Conservation (phyloP, 2,888 invertebrate species). For the Leistus spinibarbis region DNA sequence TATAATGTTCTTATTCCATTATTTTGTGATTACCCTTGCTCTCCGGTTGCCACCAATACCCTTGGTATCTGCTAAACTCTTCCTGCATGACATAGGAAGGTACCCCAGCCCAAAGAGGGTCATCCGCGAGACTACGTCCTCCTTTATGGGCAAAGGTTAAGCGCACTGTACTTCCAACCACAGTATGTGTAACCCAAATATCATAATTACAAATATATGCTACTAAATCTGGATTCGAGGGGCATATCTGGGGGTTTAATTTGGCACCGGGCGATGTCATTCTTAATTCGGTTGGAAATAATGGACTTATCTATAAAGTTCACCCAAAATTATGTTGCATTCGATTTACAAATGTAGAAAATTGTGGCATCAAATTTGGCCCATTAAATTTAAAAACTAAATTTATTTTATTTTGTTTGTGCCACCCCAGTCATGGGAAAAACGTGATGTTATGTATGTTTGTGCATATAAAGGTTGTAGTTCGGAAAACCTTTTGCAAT, state of each 20-base stretch:
- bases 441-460: too few relatives aligned
- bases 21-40: conserved; percentile 60
- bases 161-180: conserved; percentile 71
- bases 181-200: conserved; percentile 82
- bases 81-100: conserved; percentile 99
- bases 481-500: too few relatives aligned
- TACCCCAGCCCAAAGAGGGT: conserved; percentile 90
- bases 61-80: conserved; percentile 94
- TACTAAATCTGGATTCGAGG: conserved; percentile 77
- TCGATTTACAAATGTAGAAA: background rate
- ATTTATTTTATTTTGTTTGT: too few relatives aligned
- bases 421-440: too few relatives aligned
- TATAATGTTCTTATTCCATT: conserved; percentile 20
- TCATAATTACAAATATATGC: conserved; percentile 91
- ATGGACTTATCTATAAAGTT: conserved; percentile 62
- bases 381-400: background rate
- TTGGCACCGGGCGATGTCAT: conserved; percentile 71
- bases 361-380: background rate
- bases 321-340: background rate
- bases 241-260: conserved; percentile 84
- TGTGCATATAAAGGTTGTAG: too few relatives aligned
- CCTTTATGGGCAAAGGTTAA: conserved; percentile 74
- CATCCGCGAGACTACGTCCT: conserved; percentile 72
- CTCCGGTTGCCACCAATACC: conserved; percentile 97
- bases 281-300: conserved; percentile 72